A percentile compares a stretch with the other conserved stretches of the same genome.
phyloP scores from a whole-genome alignment of 2,888 invertebrate species.

The Brassicogethes aeneus region DNA sequence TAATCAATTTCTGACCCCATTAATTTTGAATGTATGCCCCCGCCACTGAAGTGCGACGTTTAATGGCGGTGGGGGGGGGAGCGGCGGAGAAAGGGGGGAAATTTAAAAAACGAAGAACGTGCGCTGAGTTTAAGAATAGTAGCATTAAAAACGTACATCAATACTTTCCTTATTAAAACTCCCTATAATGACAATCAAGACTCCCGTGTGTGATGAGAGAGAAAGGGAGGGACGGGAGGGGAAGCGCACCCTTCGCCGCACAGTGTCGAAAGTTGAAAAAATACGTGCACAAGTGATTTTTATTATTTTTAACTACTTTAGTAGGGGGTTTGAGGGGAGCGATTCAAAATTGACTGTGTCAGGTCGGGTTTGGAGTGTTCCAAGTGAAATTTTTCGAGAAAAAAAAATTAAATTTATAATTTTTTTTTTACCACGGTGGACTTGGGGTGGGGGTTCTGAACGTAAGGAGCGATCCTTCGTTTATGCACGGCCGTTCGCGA shows the following conservation, averaged over 20 bases:
- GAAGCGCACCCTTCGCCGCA: constrained; percentile 7
- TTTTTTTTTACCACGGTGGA: too few relatives aligned
- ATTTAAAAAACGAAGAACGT: neutral
- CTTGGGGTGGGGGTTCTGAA: constrained; percentile 23
- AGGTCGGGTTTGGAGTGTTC: too few relatives aligned
- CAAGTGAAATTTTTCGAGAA: too few relatives aligned
- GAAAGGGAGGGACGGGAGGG: constrained; percentile 16
- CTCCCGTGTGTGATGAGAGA: constrained; percentile 30
- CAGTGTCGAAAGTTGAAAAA: too few relatives aligned
- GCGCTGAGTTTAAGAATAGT: neutral
- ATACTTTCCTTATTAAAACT: constrained; percentile 43
- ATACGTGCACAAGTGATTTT: too few relatives aligned
- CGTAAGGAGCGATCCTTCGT: constrained; percentile 39
- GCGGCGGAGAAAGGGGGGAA: constrained; percentile 4
- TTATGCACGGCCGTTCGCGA: constrained; percentile 43
- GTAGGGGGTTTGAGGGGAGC: too few relatives aligned
- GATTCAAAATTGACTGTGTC: too few relatives aligned
- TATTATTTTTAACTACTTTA: too few relatives aligned
- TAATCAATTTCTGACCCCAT: too few relatives aligned
- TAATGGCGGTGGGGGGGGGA: neutral
- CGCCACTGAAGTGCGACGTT: neutral
- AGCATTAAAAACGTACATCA: constrained; percentile 27
- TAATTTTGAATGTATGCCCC: too few relatives aligned
- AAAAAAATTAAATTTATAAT: too few relatives aligned
- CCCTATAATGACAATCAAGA: constrained; percentile 41